A percentile compares a stretch with the other conserved stretches of the same genome.
phyloP scores from a whole-genome alignment of 1,140 invertebrate species.

The Ericerus pela region DNA sequence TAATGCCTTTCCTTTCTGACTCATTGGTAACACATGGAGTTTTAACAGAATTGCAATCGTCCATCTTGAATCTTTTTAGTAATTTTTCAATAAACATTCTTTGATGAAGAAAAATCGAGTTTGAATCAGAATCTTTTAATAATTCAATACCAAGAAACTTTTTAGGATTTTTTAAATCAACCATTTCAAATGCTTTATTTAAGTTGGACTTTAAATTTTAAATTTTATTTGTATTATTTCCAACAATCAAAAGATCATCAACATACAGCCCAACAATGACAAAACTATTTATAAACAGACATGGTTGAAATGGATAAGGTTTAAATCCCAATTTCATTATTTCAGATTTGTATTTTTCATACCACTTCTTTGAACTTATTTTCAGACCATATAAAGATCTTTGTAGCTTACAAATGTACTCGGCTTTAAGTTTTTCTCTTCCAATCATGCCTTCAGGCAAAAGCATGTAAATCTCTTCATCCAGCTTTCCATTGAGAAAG shows the following conservation, averaged over 20 bases:
- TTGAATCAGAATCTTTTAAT: not conserved
- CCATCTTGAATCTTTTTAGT: constrained; percentile 12
- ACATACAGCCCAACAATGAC: constrained; percentile 1
- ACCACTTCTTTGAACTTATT: too few relatives aligned
- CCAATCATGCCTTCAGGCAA: too few relatives aligned
- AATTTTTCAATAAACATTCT: not conserved
- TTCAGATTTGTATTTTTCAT: too few relatives aligned
- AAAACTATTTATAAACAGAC: not conserved
- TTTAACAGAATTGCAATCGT: not conserved
- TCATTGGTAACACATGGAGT: constrained; percentile 7
- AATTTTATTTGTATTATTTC: constrained; percentile 1
- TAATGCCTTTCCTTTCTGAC: not conserved
- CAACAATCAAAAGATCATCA: constrained; percentile 14
- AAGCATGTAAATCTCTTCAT: too few relatives aligned
- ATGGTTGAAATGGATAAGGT: not conserved
- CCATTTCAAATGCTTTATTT: constrained; percentile 12
- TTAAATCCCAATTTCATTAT: too few relatives aligned
- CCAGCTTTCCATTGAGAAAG: too few relatives aligned
- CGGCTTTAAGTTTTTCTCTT: too few relatives aligned
- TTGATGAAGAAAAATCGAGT: not conserved
- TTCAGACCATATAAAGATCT: too few relatives aligned
- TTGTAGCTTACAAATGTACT: too few relatives aligned
- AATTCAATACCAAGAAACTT: constrained; percentile 2
- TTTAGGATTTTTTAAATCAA: not conserved
- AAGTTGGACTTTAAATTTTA: not conserved